phyloP scores from a whole-genome alignment of 2,113 vertebrate species.

The Corythaixoides concolor region DNA sequence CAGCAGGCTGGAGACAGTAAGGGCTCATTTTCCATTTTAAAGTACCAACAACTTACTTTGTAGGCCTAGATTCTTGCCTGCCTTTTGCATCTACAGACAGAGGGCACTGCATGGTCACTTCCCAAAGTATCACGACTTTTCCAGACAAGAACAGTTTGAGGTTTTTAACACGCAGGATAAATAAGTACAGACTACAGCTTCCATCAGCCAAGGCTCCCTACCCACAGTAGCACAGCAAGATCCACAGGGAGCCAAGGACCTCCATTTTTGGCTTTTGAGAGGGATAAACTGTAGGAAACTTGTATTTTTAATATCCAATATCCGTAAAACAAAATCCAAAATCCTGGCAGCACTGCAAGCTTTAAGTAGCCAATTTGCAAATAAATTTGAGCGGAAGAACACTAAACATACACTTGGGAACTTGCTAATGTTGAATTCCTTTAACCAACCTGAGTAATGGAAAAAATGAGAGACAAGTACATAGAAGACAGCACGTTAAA shows the following conservation, averaged over 20 bases:
- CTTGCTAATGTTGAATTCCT: neutral
- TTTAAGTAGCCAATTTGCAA: neutral
- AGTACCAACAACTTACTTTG: neutral
- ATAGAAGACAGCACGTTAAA: neutral
- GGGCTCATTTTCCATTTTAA: neutral
- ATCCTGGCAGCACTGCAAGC: neutral
- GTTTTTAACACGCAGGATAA: neutral
- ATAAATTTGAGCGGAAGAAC: neutral
- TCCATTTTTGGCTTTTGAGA: neutral
- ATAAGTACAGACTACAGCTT: neutral
- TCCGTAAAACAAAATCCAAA: neutral
- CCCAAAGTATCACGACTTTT: neutral
- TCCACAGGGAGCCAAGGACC: fast-evolving
- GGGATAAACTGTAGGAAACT: neutral
- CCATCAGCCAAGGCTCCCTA: neutral
- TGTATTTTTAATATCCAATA: too few species aligned
- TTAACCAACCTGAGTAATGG: neutral
- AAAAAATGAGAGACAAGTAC: slow-evolving; percentile 1
- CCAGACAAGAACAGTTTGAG: neutral
- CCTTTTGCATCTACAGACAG: neutral
- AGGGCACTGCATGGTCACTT: neutral
- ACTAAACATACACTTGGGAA: neutral
- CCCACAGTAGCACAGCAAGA: neutral
- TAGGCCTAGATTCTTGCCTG: neutral
- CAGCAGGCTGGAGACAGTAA: neutral